Evolutionary conservation across 2,797 vertebrate species (phyloP), one percentile per base, ranked within the genome.

Genomic region (Sparidentex hasta): DNA sequence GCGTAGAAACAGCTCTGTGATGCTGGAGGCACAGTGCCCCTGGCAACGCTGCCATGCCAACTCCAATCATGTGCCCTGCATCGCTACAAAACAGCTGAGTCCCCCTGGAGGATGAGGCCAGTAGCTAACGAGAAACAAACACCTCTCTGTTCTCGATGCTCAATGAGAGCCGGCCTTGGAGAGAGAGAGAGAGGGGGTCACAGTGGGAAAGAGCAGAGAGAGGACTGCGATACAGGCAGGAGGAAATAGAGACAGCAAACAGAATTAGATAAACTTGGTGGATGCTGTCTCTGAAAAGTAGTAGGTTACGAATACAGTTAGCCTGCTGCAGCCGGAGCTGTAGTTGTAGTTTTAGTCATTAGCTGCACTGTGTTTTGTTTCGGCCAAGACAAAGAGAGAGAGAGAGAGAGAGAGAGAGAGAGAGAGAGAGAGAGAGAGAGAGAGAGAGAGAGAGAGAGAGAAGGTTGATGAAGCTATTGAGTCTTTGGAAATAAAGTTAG

Each of bases 21-120:
- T 64, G 85, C 92, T 89, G 57, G 76, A 92, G 87, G 90, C 87
- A 63, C 87, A 74, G 70, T 69, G 91, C 92, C 90, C 80, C 74
- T 85, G 92, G 93, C 92, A 91, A 82, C 58, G 58, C 86, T 84
- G 77, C 87, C 86, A 94, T 94, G 94, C 94, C 95, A 95, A 94
- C 91, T 93, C 90, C 74, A 89, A 92, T 94, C 90, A 87, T 89
- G 91, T 91, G 90, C 88, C 89, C 89, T 76, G 87, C 88, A 86
- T 87, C 74, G 71, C 83, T 83, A 84, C 87, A 88, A 90, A 91
- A 91, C 90, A 90, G 85, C 85, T 65, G 71, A 77, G 82, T 82
- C 88, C 86, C 82, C 73, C 14, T 65, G 82, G 92, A 90, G 88
- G 84, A 87, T 66, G 82, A 78, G 88, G 82, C 80, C 83, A 85